phyloP scores from a whole-genome alignment of 2,888 invertebrate species.

The Trachelus tabidus region DNA sequence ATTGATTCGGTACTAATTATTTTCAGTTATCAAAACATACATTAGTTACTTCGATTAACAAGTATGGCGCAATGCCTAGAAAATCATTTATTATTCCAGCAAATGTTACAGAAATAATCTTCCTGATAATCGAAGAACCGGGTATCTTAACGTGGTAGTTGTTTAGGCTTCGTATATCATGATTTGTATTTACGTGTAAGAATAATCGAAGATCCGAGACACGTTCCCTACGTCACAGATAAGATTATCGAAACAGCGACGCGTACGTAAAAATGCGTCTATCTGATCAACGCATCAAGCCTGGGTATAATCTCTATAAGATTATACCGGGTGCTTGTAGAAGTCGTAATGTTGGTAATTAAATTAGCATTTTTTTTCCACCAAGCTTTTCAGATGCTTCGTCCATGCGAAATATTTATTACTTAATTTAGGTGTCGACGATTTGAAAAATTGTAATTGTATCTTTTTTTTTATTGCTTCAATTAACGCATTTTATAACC shows the following conservation, averaged over 20 bases:
- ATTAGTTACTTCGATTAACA: not conserved
- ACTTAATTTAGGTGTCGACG: not conserved
- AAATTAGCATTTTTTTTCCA: not conserved
- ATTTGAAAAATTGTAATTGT: not conserved
- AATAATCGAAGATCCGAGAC: not conserved
- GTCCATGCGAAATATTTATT: not conserved
- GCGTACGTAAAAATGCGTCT: constrained; percentile 17
- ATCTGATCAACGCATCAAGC: constrained; percentile 32
- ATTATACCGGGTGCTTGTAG: not conserved
- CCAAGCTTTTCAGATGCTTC: not conserved
- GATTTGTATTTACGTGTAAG: not conserved
- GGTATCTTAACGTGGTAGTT: not conserved
- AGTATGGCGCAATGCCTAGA: not conserved
- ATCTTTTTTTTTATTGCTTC: not conserved
- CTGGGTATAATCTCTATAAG: not conserved
- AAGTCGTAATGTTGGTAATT: not conserved
- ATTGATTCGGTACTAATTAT: not conserved
- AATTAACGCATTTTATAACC: not conserved
- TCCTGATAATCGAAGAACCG: not conserved
- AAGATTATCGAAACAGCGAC: constrained; percentile 10
- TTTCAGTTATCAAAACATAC: not conserved
- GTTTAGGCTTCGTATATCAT: not conserved
- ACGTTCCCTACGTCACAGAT: constrained; percentile 18
- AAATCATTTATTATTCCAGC: not conserved
- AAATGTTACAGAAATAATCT: not conserved